phyloP scores from a whole-genome alignment of 2,888 invertebrate species.

The Arenicola marina region DNA sequence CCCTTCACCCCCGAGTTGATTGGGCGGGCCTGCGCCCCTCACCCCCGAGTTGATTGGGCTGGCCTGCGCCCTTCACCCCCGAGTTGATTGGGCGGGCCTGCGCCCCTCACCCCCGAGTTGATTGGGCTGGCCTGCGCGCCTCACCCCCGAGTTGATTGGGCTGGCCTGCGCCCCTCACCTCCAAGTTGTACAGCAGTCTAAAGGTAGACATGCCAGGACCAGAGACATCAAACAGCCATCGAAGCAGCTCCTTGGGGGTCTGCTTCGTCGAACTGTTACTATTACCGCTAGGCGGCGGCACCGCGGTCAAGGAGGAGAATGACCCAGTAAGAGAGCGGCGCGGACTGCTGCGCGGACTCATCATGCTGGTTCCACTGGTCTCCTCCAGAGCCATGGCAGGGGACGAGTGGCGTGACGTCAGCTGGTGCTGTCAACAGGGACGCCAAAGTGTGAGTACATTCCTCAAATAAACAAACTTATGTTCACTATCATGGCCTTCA shows the following conservation, averaged over 20 bases:
- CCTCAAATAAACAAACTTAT: too few species aligned
- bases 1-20: too few species aligned
- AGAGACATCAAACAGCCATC: slow-evolving; percentile 56
- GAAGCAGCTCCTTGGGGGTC: slow-evolving; percentile 52
- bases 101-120: too few species aligned
- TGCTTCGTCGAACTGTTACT: slow-evolving; percentile 7
- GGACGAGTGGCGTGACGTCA: not conserved
- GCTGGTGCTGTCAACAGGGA: slow-evolving; percentile 32
- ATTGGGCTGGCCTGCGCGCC: too few species aligned
- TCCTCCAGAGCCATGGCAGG: not conserved
- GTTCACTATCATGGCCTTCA: too few species aligned
- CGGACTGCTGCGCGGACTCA: slow-evolving; percentile 54
- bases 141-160: too few species aligned
- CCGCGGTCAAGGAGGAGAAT: slow-evolving; percentile 36
- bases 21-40: too few species aligned
- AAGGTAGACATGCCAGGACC: slow-evolving; percentile 60
- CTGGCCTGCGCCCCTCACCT: too few species aligned
- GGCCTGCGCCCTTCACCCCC: too few species aligned
- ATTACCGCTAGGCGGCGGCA: slow-evolving; percentile 37
- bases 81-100: too few species aligned
- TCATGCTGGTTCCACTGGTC: slow-evolving; percentile 19
- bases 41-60: too few species aligned
- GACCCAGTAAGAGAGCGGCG: slow-evolving; percentile 50
- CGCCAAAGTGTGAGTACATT: too few species aligned
- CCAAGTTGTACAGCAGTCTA: slow-evolving; percentile 63